Evolutionary conservation across 2,888 invertebrate genomes (phyloP).

Genomic region (Oxytorus armatus): DNA sequence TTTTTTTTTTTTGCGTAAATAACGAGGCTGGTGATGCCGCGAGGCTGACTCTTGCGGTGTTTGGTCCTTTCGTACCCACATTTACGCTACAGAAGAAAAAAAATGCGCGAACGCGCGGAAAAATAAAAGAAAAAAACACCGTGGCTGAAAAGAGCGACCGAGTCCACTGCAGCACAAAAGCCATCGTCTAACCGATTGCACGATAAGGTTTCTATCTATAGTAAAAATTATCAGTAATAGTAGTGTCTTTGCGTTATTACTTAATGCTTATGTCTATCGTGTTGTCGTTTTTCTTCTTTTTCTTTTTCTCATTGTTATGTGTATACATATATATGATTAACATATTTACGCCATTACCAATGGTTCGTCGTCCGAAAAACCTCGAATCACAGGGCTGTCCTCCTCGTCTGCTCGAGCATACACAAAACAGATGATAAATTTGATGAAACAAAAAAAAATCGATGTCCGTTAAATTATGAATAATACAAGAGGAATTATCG

Average conservation of each 20-base stretch:
- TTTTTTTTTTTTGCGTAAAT: constrained; percentile 15
- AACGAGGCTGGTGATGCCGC: constrained; percentile 7
- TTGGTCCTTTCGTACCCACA: constrained; percentile 51
- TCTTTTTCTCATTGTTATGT: constrained; percentile 27
- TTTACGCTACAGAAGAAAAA: constrained; percentile 21
- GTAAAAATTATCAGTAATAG: constrained; percentile 77
- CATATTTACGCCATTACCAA: constrained; percentile 92
- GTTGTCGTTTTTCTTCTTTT: constrained; percentile 41
- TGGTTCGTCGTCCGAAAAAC: constrained; percentile 97
- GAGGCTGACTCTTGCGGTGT: constrained; percentile 10
- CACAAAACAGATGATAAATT: no score
- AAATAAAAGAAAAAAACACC: constrained; percentile 20
- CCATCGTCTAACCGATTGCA: constrained; percentile 65
- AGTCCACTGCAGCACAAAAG: constrained; percentile 51
- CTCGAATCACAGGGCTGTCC: constrained; percentile 94
- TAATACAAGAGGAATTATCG: not conserved
- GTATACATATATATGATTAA: constrained; percentile 47
- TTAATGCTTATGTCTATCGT: constrained; percentile 64
- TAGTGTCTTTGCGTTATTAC: constrained; percentile 75
- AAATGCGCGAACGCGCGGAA: not conserved
- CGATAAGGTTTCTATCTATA: constrained; percentile 74
- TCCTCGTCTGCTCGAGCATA: constrained; percentile 93
- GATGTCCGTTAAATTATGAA: no score
- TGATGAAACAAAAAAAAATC: constrained; percentile 9
- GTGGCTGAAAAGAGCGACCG: constrained; percentile 14